These are phyloP conservation scores for Ennomos erosarius DNA, from an alignment of 2,888 invertebrate species.

Conservation along the genomic window DNA sequence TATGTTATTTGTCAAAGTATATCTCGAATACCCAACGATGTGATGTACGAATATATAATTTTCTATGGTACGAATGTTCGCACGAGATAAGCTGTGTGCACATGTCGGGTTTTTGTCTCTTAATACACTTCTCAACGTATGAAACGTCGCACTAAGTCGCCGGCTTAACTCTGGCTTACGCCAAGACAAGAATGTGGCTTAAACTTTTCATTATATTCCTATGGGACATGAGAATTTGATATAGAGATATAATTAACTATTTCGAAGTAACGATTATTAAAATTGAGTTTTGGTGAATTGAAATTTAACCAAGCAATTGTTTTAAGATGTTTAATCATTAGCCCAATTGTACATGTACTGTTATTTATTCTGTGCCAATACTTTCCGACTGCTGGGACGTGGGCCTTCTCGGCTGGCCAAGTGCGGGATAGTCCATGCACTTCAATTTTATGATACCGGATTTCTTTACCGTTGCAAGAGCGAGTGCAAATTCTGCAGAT, in stretches of 20 bases:
- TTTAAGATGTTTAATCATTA: too few species aligned
- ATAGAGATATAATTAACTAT: background rate
- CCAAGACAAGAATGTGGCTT: constrained; percentile 23
- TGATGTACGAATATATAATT: background rate
- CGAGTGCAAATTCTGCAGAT: background rate
- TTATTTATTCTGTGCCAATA: too few species aligned
- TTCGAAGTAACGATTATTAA: too few species aligned
- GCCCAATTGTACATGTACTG: too few species aligned
- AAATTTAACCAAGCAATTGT: too few species aligned
- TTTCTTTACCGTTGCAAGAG: too few species aligned
- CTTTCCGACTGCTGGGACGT: too few species aligned
- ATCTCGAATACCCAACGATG: background rate
- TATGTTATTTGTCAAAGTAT: constrained; percentile 15
- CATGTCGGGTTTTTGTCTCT: constrained; percentile 74
- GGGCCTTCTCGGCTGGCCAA: too few species aligned
- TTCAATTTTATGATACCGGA: too few species aligned
- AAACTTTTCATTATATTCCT: constrained; percentile 10
- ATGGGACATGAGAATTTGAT: background rate
- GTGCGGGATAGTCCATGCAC: too few species aligned
- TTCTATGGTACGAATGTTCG: constrained; percentile 64
- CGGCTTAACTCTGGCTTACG: constrained; percentile 24
- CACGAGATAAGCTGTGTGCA: constrained; percentile 65
- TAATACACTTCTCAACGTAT: constrained; percentile 63
- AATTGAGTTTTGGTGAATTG: too few species aligned
- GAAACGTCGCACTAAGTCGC: constrained; percentile 35